Conservation (phyloP, 23 tunicate genomes). For the Aplidium turbinatum region DNA sequence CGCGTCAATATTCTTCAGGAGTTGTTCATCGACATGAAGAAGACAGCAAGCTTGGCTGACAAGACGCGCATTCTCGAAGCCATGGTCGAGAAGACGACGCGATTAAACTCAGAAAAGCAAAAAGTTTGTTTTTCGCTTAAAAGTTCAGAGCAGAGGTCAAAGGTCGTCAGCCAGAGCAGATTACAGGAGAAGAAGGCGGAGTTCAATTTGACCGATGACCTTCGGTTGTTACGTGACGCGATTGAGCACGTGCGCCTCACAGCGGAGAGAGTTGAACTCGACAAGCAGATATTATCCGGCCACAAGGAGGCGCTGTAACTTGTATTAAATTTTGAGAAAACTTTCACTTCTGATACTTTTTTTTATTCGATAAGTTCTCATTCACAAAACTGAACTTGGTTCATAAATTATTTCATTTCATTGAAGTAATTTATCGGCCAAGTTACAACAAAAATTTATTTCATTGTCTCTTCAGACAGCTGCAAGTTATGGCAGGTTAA, state of each 20-base stretch:
- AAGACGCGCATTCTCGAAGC: slow-evolving; percentile 68
- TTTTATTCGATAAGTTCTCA: too few relatives aligned
- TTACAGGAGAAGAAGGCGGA: neutral
- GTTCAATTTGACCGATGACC: neutral
- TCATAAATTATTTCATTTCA: too few relatives aligned
- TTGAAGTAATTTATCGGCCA: too few relatives aligned
- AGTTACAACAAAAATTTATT: too few relatives aligned
- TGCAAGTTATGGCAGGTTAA: too few relatives aligned
- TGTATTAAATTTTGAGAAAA: neutral
- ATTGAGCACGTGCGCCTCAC: slow-evolving; percentile 56
- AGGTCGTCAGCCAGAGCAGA: neutral
- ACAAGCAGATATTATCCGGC: slow-evolving; percentile 35
- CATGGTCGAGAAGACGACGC: slow-evolving; percentile 52
- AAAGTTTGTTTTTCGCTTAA: slow-evolving; percentile 6
- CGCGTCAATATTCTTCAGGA: slow-evolving; percentile 50
- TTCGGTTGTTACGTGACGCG: slow-evolving; percentile 36
- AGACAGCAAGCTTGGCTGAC: slow-evolving; percentile 40
- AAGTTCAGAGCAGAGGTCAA: slow-evolving; percentile 13
- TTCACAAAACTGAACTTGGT: too few relatives aligned
- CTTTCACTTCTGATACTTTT: neutral
- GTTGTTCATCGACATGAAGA: slow-evolving; percentile 73
- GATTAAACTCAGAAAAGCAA: neutral
- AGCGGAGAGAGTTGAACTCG: slow-evolving; percentile 76
- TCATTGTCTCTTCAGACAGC: too few relatives aligned
- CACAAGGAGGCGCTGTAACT: slow-evolving; percentile 21